A percentile compares a stretch with the other conserved stretches of the same genome.
Evolutionary conservation across 2,113 vertebrate species (phyloP).

Genomic region (Alectura lathami): DNA sequence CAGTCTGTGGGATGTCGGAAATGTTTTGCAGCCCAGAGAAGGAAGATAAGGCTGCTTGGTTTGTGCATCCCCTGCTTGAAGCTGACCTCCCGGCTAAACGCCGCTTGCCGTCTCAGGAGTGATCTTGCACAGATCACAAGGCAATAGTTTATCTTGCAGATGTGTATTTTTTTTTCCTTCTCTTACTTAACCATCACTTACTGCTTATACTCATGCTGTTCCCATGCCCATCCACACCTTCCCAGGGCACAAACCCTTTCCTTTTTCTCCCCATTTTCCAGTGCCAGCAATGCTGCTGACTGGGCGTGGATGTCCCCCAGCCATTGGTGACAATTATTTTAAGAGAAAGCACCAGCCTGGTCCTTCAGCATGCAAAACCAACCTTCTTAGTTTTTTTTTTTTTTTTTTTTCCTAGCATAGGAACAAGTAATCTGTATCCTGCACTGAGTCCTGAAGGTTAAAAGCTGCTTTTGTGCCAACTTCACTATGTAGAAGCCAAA

Average conservation of each 20-base stretch:
- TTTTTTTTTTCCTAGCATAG: neutral
- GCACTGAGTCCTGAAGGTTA: neutral
- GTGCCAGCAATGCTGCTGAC: neutral
- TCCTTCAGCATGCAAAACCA: rapidly evolving
- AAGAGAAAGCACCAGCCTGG: neutral
- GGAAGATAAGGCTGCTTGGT: neutral
- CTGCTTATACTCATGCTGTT: rapidly evolving
- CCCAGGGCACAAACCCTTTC: neutral
- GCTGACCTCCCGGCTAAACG: neutral
- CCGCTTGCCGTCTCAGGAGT: neutral
- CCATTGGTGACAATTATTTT: neutral
- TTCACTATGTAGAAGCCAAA: conserved; percentile 21
- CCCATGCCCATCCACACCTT: neutral
- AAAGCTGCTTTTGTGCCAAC: neutral
- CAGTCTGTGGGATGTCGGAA: conserved; percentile 11
- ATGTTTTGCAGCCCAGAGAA: conserved; percentile 4
- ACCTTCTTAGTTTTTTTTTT: neutral
- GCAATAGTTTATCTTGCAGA: neutral
- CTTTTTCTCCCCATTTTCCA: neutral
- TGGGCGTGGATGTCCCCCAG: neutral
- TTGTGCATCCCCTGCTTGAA: rapidly evolving
- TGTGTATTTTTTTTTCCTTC: neutral
- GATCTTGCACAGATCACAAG: neutral
- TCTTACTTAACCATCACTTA: neutral
- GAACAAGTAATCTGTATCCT: neutral